phyloP scores from a whole-genome alignment of 2,797 vertebrate species.

The Sebastes minor region DNA sequence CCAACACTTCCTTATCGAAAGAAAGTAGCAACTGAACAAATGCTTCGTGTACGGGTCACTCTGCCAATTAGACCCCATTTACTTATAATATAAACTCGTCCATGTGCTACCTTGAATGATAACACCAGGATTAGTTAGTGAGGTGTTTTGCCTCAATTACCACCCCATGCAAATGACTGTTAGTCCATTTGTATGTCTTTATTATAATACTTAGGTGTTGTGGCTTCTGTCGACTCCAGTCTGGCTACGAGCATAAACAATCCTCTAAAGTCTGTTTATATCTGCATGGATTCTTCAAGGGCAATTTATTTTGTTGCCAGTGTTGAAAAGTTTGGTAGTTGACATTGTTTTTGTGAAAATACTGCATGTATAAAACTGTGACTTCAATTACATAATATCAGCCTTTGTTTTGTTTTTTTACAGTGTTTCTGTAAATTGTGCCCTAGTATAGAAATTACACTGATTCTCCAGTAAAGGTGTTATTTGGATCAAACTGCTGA shows the following conservation, averaged over 20 bases:
- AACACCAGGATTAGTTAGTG: neutral
- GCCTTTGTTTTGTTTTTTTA: neutral
- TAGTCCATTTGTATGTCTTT: slow-evolving; percentile 1
- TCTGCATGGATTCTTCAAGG: neutral
- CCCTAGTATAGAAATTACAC: neutral
- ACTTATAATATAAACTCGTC: slow-evolving; percentile 19
- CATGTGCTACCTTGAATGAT: slow-evolving; percentile 1
- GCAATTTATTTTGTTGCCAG: neutral
- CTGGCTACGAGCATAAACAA: neutral
- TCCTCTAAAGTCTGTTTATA: neutral
- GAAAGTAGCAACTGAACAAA: slow-evolving; percentile 42
- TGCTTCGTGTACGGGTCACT: slow-evolving; percentile 11
- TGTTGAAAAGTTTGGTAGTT: neutral
- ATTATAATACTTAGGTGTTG: neutral
- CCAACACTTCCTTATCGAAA: slow-evolving; percentile 32
- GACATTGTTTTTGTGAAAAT: neutral
- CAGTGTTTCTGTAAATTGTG: neutral
- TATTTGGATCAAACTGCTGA: neutral
- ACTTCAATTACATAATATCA: neutral
- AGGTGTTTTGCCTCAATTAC: neutral
- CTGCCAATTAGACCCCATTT: slow-evolving; percentile 43
- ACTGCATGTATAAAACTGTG: neutral
- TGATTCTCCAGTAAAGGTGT: neutral
- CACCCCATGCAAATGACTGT: neutral
- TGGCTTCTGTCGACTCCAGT: neutral